Conservation (phyloP, 1,140 invertebrate genomes). For the Coboldia fuscipes region DNA sequence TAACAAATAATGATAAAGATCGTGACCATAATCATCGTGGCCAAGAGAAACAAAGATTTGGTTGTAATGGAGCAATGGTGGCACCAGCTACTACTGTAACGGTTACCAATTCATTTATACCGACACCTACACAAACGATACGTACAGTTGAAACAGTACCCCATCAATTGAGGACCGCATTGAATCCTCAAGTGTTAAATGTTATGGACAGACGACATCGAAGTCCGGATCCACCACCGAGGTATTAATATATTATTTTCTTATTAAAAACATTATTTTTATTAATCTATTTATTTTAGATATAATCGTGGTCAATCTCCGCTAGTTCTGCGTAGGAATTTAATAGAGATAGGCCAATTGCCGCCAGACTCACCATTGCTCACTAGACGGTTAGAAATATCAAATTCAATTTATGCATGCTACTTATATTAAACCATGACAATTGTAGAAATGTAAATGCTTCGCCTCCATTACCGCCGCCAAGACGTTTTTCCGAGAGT, state of each 20-base stretch:
- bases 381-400: conserved; percentile 28
- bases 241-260: conserved; percentile 8
- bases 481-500: conserved; percentile 40
- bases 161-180: conserved; percentile 2
- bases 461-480: conserved; percentile 43
- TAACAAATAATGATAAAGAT: conserved; percentile 19
- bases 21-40: conserved; percentile 3
- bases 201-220: conserved; percentile 23
- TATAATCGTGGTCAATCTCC: conserved; percentile 39
- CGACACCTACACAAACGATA: not conserved
- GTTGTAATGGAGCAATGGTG: not conserved
- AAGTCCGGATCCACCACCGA: conserved; percentile 40
- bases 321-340: conserved; percentile 31
- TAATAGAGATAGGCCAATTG: conserved; percentile 25
- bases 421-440: not conserved
- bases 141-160: not conserved
- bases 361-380: conserved; percentile 29
- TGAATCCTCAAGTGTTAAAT: conserved; percentile 13
- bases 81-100: not conserved
- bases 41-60: conserved; percentile 3
- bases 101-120: not conserved
- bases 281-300: not conserved
- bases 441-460: conserved; percentile 34
- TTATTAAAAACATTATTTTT: not conserved
- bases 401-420: not conserved